Base-by-base conservation (phyloP, 2,888 invertebrate genomes). In the Andricus quercusramuli region DNA sequence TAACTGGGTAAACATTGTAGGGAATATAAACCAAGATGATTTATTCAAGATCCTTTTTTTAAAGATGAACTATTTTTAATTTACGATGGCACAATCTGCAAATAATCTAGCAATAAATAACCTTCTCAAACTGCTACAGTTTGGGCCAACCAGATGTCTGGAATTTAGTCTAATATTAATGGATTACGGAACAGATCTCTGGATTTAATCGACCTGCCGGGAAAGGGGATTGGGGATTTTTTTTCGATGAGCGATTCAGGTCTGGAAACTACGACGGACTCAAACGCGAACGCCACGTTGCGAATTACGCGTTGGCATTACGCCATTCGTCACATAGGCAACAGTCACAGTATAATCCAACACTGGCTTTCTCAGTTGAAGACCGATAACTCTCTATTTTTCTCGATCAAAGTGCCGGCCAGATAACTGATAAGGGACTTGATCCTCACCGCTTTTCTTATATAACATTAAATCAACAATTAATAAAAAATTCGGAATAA, bases 341-440 rank as follows among this genome's bases (percentile, higher is more conserved):
- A 47, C 17, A 47, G 44, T 68, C 29, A 29, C 51, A 70, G 47
- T 51, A 70, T 70, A 47, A 51, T 78, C 51, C 77, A 79, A 22
- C 67, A 22, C 62, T 62, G 25, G 25, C 65, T 66, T 81, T 82
- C 79, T 76, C 77, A 70, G 78, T 78, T 25, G 20, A 81, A 62
- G 41, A 82, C 83, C 68, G 80, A 84, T 84, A 84, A 83, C 67
- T 80, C 79, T 78, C 78, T 79, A 67, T 80, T 79, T 81, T 81
- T 81, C 78, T 68, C 80, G 84, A 88, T 85, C 85, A 84, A 87
- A 88, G 87, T 87, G 80, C 84, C 81, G 80, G 9, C 77, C 78
- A 82, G 87, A 88, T 89, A 89, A 87, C 78, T 82, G 88, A 88
- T 85, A 88, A 85, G 83, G 81, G 80, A 79, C 59, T 56, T n/a